Conservation (phyloP, 2,797 vertebrate genomes). For the Takifugu ocellatus region DNA sequence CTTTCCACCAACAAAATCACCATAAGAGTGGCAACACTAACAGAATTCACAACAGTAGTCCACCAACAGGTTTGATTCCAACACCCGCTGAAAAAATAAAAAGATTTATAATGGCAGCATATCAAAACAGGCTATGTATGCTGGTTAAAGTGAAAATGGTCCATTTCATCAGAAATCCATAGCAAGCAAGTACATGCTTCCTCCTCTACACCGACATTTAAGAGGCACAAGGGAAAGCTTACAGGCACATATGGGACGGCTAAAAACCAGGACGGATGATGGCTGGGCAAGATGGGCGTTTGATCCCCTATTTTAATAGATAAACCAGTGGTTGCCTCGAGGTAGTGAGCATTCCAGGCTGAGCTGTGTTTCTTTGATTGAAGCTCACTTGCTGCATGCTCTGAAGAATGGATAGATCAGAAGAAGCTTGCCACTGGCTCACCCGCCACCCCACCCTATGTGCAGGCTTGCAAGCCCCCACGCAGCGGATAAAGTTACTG, state of each 20-base stretch:
- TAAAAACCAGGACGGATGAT: constrained; percentile 66
- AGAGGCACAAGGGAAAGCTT: constrained; percentile 71
- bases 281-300: constrained; percentile 63
- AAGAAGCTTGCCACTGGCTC: constrained; percentile 7
- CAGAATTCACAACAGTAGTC: constrained; percentile 55
- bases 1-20: constrained; percentile 30
- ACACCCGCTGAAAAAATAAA: constrained; percentile 79
- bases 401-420: constrained; percentile 38
- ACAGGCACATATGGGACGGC: constrained; percentile 67
- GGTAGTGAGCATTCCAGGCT: constrained; percentile 8
- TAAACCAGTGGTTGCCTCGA: constrained; percentile 48
- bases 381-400: constrained; percentile 37
- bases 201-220: constrained; percentile 69
- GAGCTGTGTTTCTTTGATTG: constrained; percentile 8
- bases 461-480: constrained; percentile 39
- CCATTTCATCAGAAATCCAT: constrained; percentile 79
- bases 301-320: constrained; percentile 62
- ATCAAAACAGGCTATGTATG: constrained; percentile 74
- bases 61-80: constrained; percentile 78
- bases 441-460: constrained; percentile 38
- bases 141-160: constrained; percentile 69
- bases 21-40: constrained; percentile 36
- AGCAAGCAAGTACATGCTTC: constrained; percentile 76
- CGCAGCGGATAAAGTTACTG: constrained; percentile 62
- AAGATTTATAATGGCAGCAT: constrained; percentile 73